These are phyloP conservation scores for Tragelaphus scriptus DNA, from an alignment of 2,113 vertebrate species.

Conservation along the genomic window DNA sequence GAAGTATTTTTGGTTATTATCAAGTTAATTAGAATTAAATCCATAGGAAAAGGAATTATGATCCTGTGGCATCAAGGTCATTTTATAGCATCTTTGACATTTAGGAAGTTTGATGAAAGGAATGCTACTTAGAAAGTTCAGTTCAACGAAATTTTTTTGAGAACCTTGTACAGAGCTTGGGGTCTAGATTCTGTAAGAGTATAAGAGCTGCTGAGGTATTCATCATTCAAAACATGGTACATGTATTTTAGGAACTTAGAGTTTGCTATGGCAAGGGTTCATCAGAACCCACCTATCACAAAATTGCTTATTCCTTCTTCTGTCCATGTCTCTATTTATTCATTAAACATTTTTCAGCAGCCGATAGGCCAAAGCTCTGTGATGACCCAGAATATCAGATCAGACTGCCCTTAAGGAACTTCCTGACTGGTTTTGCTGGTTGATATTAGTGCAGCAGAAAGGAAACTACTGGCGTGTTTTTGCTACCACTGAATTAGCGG, in stretches of 20 bases:
- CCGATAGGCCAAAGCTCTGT: not conserved
- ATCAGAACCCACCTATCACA: not conserved
- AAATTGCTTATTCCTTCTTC: not conserved
- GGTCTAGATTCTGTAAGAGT: not conserved
- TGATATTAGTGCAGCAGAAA: not conserved
- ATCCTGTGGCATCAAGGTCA: not conserved
- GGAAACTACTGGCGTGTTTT: not conserved
- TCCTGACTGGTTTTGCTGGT: not conserved
- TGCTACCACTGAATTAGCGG: not conserved
- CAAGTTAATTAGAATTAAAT: conserved; percentile 14
- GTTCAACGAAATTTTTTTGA: not conserved
- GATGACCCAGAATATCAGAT: not conserved
- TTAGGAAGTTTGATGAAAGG: not conserved
- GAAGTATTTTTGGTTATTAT: not conserved
- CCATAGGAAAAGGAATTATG: not conserved
- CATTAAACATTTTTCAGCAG: not conserved
- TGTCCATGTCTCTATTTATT: conserved; percentile 9
- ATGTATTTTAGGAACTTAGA: not conserved
- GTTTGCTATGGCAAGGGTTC: not conserved
- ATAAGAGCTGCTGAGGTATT: not conserved
- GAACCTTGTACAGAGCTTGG: not conserved
- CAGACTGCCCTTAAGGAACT: not conserved
- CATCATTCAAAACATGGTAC: not conserved
- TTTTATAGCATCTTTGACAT: not conserved
- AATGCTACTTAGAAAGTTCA: not conserved